Conservation (phyloP, 2,888 invertebrate species). For the Tyria jacobaeae region DNA sequence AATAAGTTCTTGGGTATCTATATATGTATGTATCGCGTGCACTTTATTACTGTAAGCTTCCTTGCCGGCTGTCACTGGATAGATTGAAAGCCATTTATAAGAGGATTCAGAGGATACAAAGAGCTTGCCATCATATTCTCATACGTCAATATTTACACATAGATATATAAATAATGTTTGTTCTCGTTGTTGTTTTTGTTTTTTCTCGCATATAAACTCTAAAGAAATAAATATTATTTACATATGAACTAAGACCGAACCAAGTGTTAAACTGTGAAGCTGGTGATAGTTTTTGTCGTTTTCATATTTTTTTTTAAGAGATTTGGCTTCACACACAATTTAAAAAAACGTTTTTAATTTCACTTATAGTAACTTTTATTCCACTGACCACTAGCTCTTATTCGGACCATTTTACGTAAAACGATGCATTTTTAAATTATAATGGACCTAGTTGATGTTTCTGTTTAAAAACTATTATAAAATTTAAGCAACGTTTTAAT, state of each 20-base stretch:
- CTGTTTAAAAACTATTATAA: background rate
- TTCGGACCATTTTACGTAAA: too few relatives aligned
- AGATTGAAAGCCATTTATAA: slow-evolving; percentile 85
- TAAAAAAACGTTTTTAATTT: too few relatives aligned
- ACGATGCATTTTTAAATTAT: too few relatives aligned
- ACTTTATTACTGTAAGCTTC: slow-evolving; percentile 82
- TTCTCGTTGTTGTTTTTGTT: too few relatives aligned
- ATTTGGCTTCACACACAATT: too few relatives aligned
- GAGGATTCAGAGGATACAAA: slow-evolving; percentile 74
- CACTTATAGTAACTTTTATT: too few relatives aligned
- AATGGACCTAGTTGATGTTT: background rate
- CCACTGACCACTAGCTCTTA: too few relatives aligned
- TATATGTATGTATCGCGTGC: slow-evolving; percentile 77
- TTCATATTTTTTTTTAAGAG: too few relatives aligned
- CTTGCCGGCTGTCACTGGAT: slow-evolving; percentile 78
- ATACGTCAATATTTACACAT: slow-evolving; percentile 53
- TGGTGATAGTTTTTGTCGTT: too few relatives aligned
- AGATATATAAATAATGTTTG: slow-evolving; percentile 31
- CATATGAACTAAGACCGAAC: background rate
- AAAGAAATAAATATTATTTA: background rate
- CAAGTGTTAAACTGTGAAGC: too few relatives aligned
- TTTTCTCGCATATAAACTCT: background rate
- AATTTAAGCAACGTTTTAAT: background rate
- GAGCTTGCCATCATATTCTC: slow-evolving; percentile 65
- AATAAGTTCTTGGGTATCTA: slow-evolving; percentile 33